Conservation (phyloP, 2,113 vertebrate species). For the Columba livia region DNA sequence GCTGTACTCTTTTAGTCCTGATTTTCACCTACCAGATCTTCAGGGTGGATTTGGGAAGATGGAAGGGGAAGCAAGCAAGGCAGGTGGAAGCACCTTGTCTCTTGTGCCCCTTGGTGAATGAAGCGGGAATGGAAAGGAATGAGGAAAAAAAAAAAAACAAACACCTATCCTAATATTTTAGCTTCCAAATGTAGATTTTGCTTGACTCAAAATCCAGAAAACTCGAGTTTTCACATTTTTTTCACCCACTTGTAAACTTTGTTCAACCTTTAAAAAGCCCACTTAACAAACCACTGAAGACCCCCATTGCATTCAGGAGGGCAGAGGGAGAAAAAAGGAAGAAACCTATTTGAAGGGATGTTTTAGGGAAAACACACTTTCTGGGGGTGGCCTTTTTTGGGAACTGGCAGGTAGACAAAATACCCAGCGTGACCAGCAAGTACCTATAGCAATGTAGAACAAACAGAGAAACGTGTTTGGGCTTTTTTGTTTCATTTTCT, state of each 20-base stretch:
- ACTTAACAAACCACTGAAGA: neutral
- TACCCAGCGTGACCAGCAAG: neutral
- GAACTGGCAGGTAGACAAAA: neutral
- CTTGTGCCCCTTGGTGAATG: neutral
- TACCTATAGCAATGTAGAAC: neutral
- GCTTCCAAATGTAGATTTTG: neutral
- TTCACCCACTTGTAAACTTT: neutral
- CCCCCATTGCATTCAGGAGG: neutral
- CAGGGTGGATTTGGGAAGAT: neutral
- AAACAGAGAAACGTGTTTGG: fast-evolving
- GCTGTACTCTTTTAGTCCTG: neutral
- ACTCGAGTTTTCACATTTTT: neutral
- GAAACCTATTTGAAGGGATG: neutral
- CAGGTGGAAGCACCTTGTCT: neutral
- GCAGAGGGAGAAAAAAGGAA: neutral
- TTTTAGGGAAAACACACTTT: neutral
- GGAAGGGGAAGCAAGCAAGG: neutral
- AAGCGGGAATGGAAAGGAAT: neutral
- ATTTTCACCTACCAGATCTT: neutral
- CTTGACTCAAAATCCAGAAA: neutral
- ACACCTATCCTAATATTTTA: neutral
- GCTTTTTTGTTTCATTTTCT: no score
- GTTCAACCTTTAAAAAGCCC: neutral
- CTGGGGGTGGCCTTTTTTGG: neutral
- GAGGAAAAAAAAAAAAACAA: neutral